phyloP scores from a whole-genome alignment of 1,140 invertebrate genomes.

The Psilanteris sp. region DNA sequence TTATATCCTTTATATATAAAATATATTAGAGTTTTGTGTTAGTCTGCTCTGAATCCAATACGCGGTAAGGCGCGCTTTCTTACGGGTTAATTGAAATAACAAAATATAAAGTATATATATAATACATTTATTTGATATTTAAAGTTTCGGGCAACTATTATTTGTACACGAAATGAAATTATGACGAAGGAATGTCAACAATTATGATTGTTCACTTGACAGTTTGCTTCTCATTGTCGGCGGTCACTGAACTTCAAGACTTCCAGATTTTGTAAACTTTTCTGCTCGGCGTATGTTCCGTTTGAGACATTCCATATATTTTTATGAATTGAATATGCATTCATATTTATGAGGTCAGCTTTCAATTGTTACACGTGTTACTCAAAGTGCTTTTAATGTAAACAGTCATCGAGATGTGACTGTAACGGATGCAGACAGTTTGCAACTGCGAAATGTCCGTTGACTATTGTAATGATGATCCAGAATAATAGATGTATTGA shows the following conservation, averaged over 20 bases:
- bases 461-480: conserved; percentile 2
- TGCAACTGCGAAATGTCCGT: conserved; percentile 14
- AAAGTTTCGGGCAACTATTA: too few relatives aligned
- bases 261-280: conserved; percentile 2
- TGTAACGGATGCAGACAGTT: conserved; percentile 24
- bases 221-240: conserved; percentile 3
- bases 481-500: background rate
- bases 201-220: conserved; percentile 3
- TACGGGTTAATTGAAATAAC: too few relatives aligned
- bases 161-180: too few relatives aligned
- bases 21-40: too few relatives aligned
- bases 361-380: conserved; percentile 33
- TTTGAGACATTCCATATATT: too few relatives aligned
- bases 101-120: background rate
- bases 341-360: conserved; percentile 17
- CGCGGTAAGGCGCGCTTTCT: too few relatives aligned
- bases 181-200: background rate
- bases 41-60: too few relatives aligned
- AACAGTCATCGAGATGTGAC: conserved; percentile 8
- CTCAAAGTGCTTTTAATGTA: conserved; percentile 13
- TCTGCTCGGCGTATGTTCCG: too few relatives aligned
- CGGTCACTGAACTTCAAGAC: too few relatives aligned
- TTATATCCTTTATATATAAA: too few relatives aligned
- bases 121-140: too few relatives aligned
- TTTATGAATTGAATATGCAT: too few relatives aligned